These are phyloP conservation scores for Lerista edwardsae DNA, from an alignment of 2,797 vertebrate genomes.

Conservation along the genomic window DNA sequence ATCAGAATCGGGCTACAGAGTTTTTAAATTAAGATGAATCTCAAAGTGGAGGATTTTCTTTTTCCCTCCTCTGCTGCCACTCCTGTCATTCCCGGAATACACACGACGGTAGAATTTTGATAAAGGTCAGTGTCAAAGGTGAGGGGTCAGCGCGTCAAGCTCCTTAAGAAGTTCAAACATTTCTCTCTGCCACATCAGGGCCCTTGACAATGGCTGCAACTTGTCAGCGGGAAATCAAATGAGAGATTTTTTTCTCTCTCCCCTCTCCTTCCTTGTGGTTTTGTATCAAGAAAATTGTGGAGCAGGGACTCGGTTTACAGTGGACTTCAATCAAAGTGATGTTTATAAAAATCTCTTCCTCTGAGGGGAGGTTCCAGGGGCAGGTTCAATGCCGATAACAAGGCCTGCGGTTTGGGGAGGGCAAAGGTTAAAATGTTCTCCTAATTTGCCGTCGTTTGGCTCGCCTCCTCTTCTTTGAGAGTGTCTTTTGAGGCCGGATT, in stretches of 20 bases:
- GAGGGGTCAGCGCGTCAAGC: conserved; percentile 61
- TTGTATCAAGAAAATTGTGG: not conserved
- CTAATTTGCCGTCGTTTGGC: conserved; percentile 30
- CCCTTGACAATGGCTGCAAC: not conserved
- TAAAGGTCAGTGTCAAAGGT: conserved; percentile 69
- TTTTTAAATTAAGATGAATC: not conserved
- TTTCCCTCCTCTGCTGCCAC: not conserved
- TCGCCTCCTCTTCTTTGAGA: not conserved
- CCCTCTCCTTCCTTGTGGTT: not conserved
- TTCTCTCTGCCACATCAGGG: conserved; percentile 39
- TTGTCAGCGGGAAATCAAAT: conserved; percentile 48
- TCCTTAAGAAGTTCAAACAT: conserved; percentile 42
- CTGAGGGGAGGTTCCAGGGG: conserved; percentile 19
- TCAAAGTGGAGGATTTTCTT: not conserved
- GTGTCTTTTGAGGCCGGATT: accelerated
- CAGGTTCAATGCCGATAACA: not conserved
- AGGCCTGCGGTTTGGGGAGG: not conserved
- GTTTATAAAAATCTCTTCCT: not conserved
- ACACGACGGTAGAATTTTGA: conserved; percentile 66
- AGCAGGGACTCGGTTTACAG: not conserved
- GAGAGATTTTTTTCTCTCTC: conserved; percentile 5
- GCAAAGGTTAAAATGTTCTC: not conserved
- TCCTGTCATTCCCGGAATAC: conserved; percentile 67
- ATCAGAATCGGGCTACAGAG: too few relatives aligned
- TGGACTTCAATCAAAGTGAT: accelerated